Percentiles rank a stretch among this genome's conserved stretches.
Conservation (phyloP, 1,140 invertebrate genomes). For the Zelostemma sp. region DNA sequence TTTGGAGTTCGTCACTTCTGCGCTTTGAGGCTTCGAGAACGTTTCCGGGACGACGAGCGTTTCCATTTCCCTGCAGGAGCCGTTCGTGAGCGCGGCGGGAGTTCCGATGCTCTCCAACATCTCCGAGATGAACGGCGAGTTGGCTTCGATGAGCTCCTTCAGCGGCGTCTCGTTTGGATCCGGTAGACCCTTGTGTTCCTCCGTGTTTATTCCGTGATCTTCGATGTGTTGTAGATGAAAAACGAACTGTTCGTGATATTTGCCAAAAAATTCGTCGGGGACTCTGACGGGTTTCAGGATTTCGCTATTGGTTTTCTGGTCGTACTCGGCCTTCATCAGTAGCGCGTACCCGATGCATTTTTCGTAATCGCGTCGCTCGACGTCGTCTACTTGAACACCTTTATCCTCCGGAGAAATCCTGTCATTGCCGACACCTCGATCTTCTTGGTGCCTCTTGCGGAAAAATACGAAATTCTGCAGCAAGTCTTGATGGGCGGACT, state of each 20-base stretch:
- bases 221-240: slow-evolving; percentile 59
- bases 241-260: slow-evolving; percentile 62
- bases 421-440: slow-evolving; percentile 41
- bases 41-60: neutral
- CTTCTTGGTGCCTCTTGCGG: slow-evolving; percentile 36
- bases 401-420: slow-evolving; percentile 32
- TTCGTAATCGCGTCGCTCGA: slow-evolving; percentile 56
- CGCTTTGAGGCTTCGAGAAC: slow-evolving; percentile 6
- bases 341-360: slow-evolving; percentile 57
- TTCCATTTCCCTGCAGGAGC: slow-evolving; percentile 20
- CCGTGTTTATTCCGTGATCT: slow-evolving; percentile 42
- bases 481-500: slow-evolving; percentile 21
- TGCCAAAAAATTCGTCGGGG: slow-evolving; percentile 46
- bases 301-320: slow-evolving; percentile 20
- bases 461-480: slow-evolving; percentile 44
- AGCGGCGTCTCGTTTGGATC: slow-evolving; percentile 52
- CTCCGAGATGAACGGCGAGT: slow-evolving; percentile 53
- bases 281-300: slow-evolving; percentile 12
- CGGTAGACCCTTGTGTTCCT: slow-evolving; percentile 41
- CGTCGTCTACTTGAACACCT: slow-evolving; percentile 52
- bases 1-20: slow-evolving; percentile 15
- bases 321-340: slow-evolving; percentile 39
- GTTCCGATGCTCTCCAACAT: slow-evolving; percentile 48
- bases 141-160: slow-evolving; percentile 56
- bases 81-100: slow-evolving; percentile 40